A percentile compares a stretch with the other conserved stretches of the same genome.
Evolutionary conservation across 2,113 vertebrate species (phyloP).

Genomic region (Seriola quinqueradiata): DNA sequence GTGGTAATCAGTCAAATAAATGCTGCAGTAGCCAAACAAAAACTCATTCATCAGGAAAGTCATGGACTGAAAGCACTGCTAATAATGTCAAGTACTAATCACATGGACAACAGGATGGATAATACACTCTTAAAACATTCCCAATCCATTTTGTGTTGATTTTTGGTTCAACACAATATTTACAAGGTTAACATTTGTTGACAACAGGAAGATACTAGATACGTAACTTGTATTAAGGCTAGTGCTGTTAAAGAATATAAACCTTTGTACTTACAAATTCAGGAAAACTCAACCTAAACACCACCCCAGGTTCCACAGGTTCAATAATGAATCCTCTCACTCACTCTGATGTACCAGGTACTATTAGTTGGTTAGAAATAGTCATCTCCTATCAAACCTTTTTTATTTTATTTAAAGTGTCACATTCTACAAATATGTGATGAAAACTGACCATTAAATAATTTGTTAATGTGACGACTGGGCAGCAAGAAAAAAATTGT

Average conservation of each 20-base stretch:
- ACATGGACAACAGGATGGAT: not conserved
- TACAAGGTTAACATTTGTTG: not conserved
- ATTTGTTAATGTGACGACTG: too few species aligned
- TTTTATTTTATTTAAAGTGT: conserved; percentile 1
- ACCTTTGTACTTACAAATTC: too few species aligned
- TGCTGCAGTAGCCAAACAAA: conserved; percentile 9
- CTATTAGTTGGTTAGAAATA: not conserved
- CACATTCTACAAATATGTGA: not conserved
- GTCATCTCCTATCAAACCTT: not conserved
- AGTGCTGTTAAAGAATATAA: not conserved
- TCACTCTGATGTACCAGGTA: not conserved
- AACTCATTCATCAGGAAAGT: conserved; percentile 11
- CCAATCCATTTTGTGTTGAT: not conserved
- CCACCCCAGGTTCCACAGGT: not conserved
- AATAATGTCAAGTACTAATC: not conserved
- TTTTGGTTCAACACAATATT: not conserved
- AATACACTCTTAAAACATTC: not conserved
- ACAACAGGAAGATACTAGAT: not conserved
- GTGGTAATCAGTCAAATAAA: conserved; percentile 13
- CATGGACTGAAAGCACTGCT: conserved; percentile 2
- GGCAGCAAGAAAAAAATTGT: too few species aligned
- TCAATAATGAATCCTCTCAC: not conserved
- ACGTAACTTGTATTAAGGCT: not conserved
- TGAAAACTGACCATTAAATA: too few species aligned
- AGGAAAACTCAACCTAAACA: not conserved